Evolutionary conservation across 2,113 vertebrate genomes (phyloP).

Genomic region (Lophochroa leadbeateri): DNA sequence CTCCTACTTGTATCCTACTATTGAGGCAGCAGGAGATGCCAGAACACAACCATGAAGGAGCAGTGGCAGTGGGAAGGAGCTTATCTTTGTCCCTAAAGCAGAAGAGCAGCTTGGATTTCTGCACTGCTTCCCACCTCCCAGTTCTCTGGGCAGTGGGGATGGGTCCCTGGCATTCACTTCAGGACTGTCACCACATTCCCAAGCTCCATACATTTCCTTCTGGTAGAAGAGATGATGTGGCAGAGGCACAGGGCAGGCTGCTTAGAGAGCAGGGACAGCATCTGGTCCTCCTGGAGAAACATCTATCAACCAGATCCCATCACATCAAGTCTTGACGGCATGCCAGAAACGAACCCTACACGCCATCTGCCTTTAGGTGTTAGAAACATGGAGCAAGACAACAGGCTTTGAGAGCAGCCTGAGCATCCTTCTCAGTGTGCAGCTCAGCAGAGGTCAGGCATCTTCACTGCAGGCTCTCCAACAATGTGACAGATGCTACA

Average conservation of each 20-base stretch:
- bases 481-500: background rate
- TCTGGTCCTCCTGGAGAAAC: background rate
- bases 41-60: background rate
- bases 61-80: background rate
- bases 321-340: background rate
- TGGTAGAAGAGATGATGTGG: background rate
- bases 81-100: background rate
- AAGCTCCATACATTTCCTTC: background rate
- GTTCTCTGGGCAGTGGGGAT: background rate
- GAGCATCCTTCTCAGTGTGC: background rate
- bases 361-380: background rate
- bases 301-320: accelerated
- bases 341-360: background rate
- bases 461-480: background rate
- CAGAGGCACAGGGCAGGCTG: background rate
- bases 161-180: background rate
- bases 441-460: background rate
- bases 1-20: background rate
- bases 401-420: background rate
- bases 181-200: background rate
- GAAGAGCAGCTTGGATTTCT: background rate
- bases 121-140: background rate
- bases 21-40: background rate
- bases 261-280: background rate
- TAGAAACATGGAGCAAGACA: background rate